Percentiles rank a stretch among this genome's conserved stretches.
Conservation (phyloP, 2,113 vertebrate genomes). For the Erinaceus europaeus region DNA sequence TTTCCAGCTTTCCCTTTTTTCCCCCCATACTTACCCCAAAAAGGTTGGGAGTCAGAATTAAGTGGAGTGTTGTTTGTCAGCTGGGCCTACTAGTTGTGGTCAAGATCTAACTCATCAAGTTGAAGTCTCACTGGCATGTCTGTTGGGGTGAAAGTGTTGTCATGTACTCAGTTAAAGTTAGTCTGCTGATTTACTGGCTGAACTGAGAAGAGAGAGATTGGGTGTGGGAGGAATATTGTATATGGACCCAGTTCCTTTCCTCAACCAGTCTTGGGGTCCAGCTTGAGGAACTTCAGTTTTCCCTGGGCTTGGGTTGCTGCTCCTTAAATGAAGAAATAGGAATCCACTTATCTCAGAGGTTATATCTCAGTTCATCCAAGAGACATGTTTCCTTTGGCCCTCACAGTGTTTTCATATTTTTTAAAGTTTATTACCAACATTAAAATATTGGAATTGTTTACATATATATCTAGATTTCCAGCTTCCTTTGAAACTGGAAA, state of each 20-base stretch:
- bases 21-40: not conserved
- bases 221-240: no score
- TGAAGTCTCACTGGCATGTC: not conserved
- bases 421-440: constrained; percentile 29
- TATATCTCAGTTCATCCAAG: constrained; percentile 53
- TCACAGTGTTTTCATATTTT: constrained; percentile 14
- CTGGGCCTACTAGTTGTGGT: not conserved
- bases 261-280: not conserved
- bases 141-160: not conserved
- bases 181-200: not conserved
- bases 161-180: not conserved
- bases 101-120: not conserved
- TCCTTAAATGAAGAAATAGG: constrained; percentile 25
- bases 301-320: not conserved
- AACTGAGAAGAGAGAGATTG: not conserved
- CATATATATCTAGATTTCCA: constrained; percentile 23
- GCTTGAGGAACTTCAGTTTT: not conserved
- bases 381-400: constrained; percentile 53
- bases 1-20: not conserved
- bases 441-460: constrained; percentile 38
- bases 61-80: not conserved
- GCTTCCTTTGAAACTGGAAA: constrained; percentile 8
- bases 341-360: constrained; percentile 27
- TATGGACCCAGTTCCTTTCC: not conserved
- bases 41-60: not conserved